A percentile compares a stretch with the other conserved stretches of the same genome.
These are phyloP conservation scores for Tiaroga cobitis DNA, from an alignment of 2,797 vertebrate species.

Conservation along the genomic window DNA sequence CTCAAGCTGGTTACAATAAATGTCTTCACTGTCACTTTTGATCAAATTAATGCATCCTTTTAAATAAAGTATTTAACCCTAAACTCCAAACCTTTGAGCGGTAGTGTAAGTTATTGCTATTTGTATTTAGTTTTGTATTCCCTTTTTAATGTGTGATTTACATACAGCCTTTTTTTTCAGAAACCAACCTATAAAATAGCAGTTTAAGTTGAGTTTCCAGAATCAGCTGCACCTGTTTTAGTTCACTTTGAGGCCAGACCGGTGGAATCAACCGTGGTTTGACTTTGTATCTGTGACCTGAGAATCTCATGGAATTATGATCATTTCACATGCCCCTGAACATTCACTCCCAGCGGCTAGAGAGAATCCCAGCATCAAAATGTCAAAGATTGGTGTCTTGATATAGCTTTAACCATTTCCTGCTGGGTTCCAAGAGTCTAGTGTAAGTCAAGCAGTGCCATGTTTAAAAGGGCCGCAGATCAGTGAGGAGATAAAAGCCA, in stretches of 20 bases:
- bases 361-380: conserved; percentile 36
- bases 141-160: neutral
- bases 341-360: neutral
- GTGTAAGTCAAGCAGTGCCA: neutral
- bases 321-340: conserved; percentile 30
- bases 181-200: neutral
- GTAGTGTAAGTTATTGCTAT: neutral
- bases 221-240: neutral
- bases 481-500: conserved; percentile 42
- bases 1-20: too few species aligned
- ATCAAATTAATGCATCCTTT: too few species aligned
- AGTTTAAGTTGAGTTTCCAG: neutral
- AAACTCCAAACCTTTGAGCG: neutral
- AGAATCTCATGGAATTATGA: neutral
- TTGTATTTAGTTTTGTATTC: neutral
- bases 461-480: conserved; percentile 17
- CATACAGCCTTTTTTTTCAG: neutral
- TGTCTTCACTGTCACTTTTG: too few species aligned
- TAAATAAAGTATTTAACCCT: too few species aligned
- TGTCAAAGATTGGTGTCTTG: conserved; percentile 42
- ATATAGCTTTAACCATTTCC: conserved; percentile 45
- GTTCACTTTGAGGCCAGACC: neutral
- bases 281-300: conserved; percentile 11
- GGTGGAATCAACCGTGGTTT: neutral
- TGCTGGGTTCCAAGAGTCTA: neutral